Conservation (phyloP, 1,140 invertebrate genomes). For the Drosophila pallidifrons region DNA sequence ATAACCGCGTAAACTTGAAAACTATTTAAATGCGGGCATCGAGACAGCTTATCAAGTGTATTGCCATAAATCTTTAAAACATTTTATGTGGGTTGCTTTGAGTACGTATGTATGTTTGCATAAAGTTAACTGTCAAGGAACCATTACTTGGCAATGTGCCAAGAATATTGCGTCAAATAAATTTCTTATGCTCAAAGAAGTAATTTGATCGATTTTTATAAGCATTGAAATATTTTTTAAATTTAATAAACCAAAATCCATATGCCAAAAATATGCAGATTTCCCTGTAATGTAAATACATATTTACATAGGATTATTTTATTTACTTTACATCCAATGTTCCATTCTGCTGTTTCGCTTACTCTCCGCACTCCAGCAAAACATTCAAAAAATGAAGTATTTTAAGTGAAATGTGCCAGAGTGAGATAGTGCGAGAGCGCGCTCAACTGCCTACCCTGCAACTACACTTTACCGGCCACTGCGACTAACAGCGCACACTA, state of each 20-base stretch:
- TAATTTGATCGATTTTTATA: too few species aligned
- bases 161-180: background rate
- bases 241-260: background rate
- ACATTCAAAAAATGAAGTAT: slow-evolving; percentile 3
- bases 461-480: background rate
- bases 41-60: background rate
- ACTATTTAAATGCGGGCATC: background rate
- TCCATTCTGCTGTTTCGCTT: slow-evolving; percentile 20
- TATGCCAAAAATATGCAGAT: background rate
- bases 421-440: slow-evolving; percentile 2
- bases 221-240: too few species aligned
- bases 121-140: too few species aligned
- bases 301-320: background rate
- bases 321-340: slow-evolving; percentile 1
- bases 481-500: background rate
- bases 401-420: slow-evolving; percentile 5
- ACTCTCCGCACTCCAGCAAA: slow-evolving; percentile 3
- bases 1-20: slow-evolving; percentile 13
- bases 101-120: background rate
- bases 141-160: background rate
- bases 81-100: background rate
- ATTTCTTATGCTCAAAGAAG: too few species aligned
- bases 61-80: background rate
- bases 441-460: background rate
- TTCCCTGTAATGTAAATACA: background rate